Conservation (phyloP, 2,113 vertebrate genomes). For the Stomatorhinus ivindoensis region DNA sequence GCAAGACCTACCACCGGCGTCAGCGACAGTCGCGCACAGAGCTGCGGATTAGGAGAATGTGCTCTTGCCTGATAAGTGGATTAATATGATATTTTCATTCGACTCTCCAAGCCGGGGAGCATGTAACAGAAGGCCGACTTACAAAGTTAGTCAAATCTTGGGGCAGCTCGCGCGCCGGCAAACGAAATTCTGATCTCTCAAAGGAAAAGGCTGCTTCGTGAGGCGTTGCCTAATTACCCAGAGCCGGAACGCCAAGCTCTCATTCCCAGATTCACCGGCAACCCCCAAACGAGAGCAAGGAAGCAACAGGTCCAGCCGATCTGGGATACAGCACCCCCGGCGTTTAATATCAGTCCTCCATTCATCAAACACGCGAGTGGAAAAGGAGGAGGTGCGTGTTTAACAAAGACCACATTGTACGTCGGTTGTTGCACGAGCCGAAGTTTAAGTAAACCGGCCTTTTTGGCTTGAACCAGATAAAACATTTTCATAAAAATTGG, state of each 20-base stretch:
- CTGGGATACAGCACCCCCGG: background rate
- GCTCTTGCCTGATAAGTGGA: slow-evolving; percentile 68
- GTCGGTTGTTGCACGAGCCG: background rate
- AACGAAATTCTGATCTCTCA: slow-evolving; percentile 44
- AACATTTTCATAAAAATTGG: background rate
- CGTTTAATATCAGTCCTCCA: background rate
- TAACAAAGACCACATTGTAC: background rate
- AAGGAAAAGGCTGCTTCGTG: background rate
- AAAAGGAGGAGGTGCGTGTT: background rate
- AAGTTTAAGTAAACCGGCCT: background rate
- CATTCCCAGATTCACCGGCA: background rate
- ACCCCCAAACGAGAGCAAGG: background rate
- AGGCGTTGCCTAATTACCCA: slow-evolving; percentile 16
- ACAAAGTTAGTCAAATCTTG: slow-evolving; percentile 63
- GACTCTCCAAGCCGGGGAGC: slow-evolving; percentile 62
- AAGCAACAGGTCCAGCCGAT: background rate
- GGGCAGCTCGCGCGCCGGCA: slow-evolving; percentile 57
- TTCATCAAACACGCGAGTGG: background rate
- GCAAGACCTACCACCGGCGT: slow-evolving; percentile 26
- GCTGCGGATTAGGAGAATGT: slow-evolving; percentile 63
- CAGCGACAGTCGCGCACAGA: slow-evolving; percentile 52
- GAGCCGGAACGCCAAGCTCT: background rate
- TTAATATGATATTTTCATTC: slow-evolving; percentile 64
- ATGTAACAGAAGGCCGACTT: slow-evolving; percentile 59
- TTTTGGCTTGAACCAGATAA: background rate